These are phyloP conservation scores for Clarias magur DNA, from an alignment of 2,113 vertebrate genomes.

Conservation along the genomic window DNA sequence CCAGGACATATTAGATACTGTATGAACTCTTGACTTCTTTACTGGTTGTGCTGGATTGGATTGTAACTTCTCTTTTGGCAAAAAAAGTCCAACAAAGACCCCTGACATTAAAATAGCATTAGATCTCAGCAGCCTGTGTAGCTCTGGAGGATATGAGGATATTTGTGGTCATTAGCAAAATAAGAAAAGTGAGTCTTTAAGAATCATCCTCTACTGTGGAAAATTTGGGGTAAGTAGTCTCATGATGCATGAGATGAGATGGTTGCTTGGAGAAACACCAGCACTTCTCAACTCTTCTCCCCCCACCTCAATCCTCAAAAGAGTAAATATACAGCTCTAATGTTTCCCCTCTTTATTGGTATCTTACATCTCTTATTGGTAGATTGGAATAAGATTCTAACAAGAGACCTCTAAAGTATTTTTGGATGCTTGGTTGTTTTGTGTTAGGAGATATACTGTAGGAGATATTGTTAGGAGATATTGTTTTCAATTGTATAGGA, in stretches of 20 bases:
- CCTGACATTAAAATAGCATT: not conserved
- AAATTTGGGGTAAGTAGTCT: not conserved
- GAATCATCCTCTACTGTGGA: not conserved
- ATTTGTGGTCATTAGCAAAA: not conserved
- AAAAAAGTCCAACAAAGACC: not conserved
- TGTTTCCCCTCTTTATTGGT: not conserved
- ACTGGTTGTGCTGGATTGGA: too few species aligned
- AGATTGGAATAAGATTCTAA: not conserved
- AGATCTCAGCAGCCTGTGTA: too few species aligned
- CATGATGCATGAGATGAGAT: not conserved
- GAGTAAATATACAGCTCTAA: not conserved
- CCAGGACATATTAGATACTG: too few species aligned
- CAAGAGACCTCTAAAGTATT: not conserved
- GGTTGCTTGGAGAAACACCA: not conserved
- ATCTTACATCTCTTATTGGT: not conserved
- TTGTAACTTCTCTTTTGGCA: not conserved
- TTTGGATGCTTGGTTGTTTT: not conserved
- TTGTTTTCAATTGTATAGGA: not conserved
- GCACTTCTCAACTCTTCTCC: rapidly evolving
- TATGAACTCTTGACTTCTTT: not conserved
- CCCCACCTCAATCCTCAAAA: not conserved
- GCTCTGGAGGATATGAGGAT: not conserved
- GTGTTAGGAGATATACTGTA: not conserved
- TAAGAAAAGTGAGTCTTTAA: not conserved
- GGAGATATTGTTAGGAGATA: not conserved